These are phyloP conservation scores for Pheosia tremula DNA, from an alignment of 2,888 invertebrate genomes.

Conservation along the genomic window DNA sequence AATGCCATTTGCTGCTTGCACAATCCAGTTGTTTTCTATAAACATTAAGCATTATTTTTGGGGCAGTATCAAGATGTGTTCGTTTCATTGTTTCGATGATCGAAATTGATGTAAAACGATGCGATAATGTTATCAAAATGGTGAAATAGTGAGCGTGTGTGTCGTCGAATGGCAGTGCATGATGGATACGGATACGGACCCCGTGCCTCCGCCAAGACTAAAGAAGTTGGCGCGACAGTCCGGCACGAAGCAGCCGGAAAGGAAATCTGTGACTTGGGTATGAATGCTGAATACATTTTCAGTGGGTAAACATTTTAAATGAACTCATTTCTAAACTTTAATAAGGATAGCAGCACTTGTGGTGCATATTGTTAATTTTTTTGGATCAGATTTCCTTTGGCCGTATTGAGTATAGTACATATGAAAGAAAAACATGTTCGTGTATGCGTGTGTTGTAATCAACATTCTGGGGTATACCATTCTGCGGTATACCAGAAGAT, in stretches of 20 bases:
- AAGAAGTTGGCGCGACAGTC: conserved; percentile 75
- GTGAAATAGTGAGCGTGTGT: conserved; percentile 40
- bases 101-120: conserved; percentile 69
- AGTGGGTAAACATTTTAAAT: background rate
- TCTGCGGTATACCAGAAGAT: background rate
- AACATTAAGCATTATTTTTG: background rate
- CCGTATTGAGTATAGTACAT: background rate
- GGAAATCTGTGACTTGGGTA: conserved; percentile 77
- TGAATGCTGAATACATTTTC: conserved; percentile 8
- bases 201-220: conserved; percentile 76
- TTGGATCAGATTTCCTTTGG: too few species aligned
- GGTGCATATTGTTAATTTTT: too few species aligned
- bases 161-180: conserved; percentile 39
- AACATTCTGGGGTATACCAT: too few species aligned
- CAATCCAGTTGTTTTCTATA: conserved; percentile 38
- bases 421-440: too few species aligned
- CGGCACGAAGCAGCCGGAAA: conserved; percentile 60
- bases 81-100: conserved; percentile 66
- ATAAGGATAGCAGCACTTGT: too few species aligned
- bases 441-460: too few species aligned
- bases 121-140: conserved; percentile 38
- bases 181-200: conserved; percentile 61
- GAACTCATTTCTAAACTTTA: background rate
- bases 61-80: conserved; percentile 32
- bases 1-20: conserved; percentile 33